Evolutionary conservation across 2,113 vertebrate species (phyloP), one percentile per base, ranked within the genome.

Genomic region (Lophochroa leadbeateri): DNA sequence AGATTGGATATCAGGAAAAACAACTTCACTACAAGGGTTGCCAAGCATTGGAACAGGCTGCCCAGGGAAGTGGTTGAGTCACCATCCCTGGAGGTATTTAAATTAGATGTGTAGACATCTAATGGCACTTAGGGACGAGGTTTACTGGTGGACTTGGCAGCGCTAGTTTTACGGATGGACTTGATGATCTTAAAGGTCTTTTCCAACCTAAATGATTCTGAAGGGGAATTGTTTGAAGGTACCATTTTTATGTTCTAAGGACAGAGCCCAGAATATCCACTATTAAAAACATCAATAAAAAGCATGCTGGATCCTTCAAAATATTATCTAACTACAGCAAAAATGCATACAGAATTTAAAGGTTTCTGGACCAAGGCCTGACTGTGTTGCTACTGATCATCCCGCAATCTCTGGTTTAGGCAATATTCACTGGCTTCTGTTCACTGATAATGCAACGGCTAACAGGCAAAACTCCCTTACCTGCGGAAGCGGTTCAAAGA

Each of bases 401-500:
- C 20, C 28, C 29, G 60, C 31, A 63, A 49, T 20, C 57, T 68
- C 52, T 44, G 20, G 41, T 83, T 77, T 68, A 90, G 37, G 31
- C 57, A 86, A 47, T 47, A 39, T 18, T 64, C 23, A 15, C 29
- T 63, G 31, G 44, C 18, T 33, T 77, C 76, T 84, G 41, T 13
- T 50, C 13, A 37, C 25, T 11, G 13, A 52, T 20, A 76, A 4
- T 17, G 44, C 69, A 76, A 17, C 16, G 19, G 8, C 63, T 31
- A 49, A 39, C 8, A 43, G 12, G 44, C 17, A 81, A 81, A 93
- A 49, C 35, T 58, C 55, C 31, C 95, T 96, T 97, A 99, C 99
- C 98, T 99, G 99, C 35, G 99, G 99, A 83, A 99, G 98, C 0
- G 99, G 98, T 98, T 99, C 97, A 92, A 99, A 99, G 91, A 99